Evolutionary conservation across 2,888 invertebrate genomes (phyloP), one percentile per base, ranked within the genome.

Genomic region (Synanthedon andrenaeformis): DNA sequence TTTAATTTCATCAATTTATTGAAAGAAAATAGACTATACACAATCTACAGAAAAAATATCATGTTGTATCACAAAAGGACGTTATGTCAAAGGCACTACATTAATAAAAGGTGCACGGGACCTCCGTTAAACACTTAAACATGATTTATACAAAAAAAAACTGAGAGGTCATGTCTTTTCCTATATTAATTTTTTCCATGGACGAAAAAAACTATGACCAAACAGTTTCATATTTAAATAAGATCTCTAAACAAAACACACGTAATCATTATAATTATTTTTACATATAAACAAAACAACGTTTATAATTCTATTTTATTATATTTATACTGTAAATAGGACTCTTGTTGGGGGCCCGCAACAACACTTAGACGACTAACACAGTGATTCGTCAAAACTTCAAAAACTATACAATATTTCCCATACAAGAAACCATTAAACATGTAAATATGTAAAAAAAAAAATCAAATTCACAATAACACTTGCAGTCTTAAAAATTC

Each of bases 401-500:
- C 82, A 74, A 81, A 77, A 80, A 81, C 69, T 71, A 74, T 76
- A 80, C 76, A 76, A 68, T 68, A 67, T 56, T 68, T 72, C 73
- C 74, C 72, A 67, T 55, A 51, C 57, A 63, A 35, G 57, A 66
- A 66, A 70, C 66, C 74, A 82, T 82, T 82, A 81, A 79, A 80
- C 76, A 82, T 65, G 69, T 77, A 77, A 73, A 80, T 72, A 76
- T 67, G 70, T 70, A 64, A 61, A 62, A 65, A 69, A 58, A 59
- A 61, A 61, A 57, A 65, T 83, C 78, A 79, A 76, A 69, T 69
- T 69, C 66, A 68, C 69, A 64, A 60, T 68, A 80, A 79, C 72
- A 82, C 81, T 74, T 67, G 85, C 86, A 86, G 86, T 87, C 86
- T 87, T 86, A 82, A 78, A 23, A 79, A 80, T 84, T 82, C 84